Percentiles rank a stretch among this genome's conserved stretches.
Evolutionary conservation across 2,888 invertebrate species (phyloP).

Genomic region (Clanis bilineata): DNA sequence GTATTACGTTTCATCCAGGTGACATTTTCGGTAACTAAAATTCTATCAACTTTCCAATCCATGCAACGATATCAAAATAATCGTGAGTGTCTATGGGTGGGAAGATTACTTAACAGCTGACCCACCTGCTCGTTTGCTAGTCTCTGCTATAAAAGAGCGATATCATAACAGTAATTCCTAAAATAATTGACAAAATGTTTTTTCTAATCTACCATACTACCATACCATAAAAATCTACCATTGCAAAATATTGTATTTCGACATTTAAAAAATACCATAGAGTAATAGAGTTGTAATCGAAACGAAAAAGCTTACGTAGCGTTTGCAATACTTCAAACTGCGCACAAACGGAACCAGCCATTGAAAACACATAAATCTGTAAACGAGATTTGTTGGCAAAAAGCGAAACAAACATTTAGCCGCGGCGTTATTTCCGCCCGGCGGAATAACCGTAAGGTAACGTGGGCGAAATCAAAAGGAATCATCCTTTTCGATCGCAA

Average conservation of each 20-base stretch:
- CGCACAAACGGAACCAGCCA: slow-evolving; percentile 5
- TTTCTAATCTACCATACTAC: too few relatives aligned
- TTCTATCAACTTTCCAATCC: too few relatives aligned
- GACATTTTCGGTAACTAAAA: too few relatives aligned
- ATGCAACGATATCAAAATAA: too few relatives aligned
- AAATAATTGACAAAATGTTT: too few relatives aligned
- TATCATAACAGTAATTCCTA: too few relatives aligned
- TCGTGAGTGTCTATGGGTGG: too few relatives aligned
- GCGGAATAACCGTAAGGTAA: slow-evolving; percentile 29
- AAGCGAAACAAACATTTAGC: slow-evolving; percentile 50
- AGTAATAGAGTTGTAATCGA: background rate
- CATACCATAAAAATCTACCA: background rate
- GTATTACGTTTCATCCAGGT: too few relatives aligned
- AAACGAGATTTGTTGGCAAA: slow-evolving; percentile 48
- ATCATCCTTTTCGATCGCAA: slow-evolving; percentile 62
- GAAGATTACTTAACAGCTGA: too few relatives aligned
- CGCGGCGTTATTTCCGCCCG: slow-evolving; percentile 9
- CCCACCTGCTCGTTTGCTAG: too few relatives aligned
- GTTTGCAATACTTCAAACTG: slow-evolving; percentile 5
- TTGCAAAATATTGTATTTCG: background rate
- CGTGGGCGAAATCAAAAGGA: slow-evolving; percentile 51
- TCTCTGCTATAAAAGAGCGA: too few relatives aligned
- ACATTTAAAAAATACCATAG: background rate
- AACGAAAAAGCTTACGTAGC: background rate
- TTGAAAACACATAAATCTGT: slow-evolving; percentile 40